Conservation (phyloP, 2,113 vertebrate genomes). For the Peromyscus maniculatus region DNA sequence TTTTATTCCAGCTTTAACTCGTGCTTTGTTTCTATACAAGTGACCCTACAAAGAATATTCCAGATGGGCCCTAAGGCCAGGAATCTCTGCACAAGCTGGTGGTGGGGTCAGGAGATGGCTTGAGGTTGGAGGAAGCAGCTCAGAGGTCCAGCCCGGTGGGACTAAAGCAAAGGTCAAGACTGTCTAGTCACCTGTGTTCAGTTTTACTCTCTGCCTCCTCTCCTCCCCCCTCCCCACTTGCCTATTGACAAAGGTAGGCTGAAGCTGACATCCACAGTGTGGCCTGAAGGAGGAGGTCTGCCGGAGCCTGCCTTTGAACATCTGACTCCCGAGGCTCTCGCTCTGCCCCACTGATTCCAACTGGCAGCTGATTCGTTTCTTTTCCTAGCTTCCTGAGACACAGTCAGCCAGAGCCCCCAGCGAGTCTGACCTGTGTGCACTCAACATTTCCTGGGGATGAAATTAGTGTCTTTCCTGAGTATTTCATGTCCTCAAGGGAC, state of each 20-base stretch:
- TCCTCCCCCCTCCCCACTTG: not conserved
- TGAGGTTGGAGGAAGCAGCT: not conserved
- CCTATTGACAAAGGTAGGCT: not conserved
- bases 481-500: not conserved
- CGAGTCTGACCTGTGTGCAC: not conserved
- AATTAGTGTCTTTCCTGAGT: slow-evolving; percentile 1
- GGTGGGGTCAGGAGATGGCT: not conserved
- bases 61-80: not conserved
- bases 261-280: not conserved
- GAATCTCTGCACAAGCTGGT: not conserved
- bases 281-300: not conserved
- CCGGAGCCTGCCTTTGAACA: not conserved
- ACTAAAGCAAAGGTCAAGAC: not conserved
- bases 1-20: slow-evolving; percentile 4
- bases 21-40: slow-evolving; percentile 46
- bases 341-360: not conserved
- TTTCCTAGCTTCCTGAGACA: not conserved
- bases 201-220: not conserved
- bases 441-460: not conserved
- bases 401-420: not conserved
- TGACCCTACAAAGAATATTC: not conserved
- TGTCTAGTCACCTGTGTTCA: not conserved
- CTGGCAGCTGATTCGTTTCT: not conserved
- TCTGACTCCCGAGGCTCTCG: not conserved
- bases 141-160: not conserved